phyloP scores from a whole-genome alignment of 2,113 vertebrate species.

The Blennius ocellaris region DNA sequence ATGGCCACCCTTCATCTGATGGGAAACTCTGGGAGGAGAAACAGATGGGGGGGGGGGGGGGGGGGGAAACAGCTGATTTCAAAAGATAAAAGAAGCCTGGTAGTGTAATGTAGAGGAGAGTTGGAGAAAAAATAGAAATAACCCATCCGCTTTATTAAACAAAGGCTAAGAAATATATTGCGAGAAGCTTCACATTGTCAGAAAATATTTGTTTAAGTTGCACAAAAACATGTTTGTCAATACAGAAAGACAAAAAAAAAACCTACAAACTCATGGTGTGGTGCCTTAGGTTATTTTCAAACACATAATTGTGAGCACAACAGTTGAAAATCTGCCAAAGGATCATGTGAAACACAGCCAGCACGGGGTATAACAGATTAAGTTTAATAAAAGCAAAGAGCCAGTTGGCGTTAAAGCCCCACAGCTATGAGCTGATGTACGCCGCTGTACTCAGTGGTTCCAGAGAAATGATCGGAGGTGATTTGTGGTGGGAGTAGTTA shows the following conservation, averaged over 20 bases:
- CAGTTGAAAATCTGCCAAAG: slow-evolving; percentile 62
- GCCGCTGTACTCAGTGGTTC: slow-evolving; percentile 50
- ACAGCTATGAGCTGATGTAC: slow-evolving; percentile 56
- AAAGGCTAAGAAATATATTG: slow-evolving; percentile 22
- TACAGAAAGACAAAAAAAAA: neutral
- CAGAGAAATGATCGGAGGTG: slow-evolving; percentile 61
- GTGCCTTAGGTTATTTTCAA: slow-evolving; percentile 46
- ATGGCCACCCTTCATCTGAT: slow-evolving; percentile 98
- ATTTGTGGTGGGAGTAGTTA: slow-evolving; percentile 72
- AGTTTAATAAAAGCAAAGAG: slow-evolving; percentile 69
- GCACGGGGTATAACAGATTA: slow-evolving; percentile 60
- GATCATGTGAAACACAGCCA: slow-evolving; percentile 54
- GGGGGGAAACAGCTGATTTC: slow-evolving; percentile 1
- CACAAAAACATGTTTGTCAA: slow-evolving; percentile 23
- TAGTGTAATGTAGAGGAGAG: slow-evolving; percentile 8
- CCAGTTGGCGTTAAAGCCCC: slow-evolving; percentile 62
- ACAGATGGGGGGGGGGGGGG: too few species aligned
- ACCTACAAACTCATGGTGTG: slow-evolving; percentile 33
- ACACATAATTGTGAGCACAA: slow-evolving; percentile 49
- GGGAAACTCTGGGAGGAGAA: slow-evolving; percentile 91
- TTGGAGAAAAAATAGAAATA: slow-evolving; percentile 22
- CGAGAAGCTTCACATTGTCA: slow-evolving; percentile 25
- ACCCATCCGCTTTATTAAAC: slow-evolving; percentile 20
- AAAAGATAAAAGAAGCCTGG: slow-evolving; percentile 26
- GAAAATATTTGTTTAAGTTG: slow-evolving; percentile 46